Conservation (phyloP, 2,797 vertebrate species). For the Paramormyrops hopkinsi region DNA sequence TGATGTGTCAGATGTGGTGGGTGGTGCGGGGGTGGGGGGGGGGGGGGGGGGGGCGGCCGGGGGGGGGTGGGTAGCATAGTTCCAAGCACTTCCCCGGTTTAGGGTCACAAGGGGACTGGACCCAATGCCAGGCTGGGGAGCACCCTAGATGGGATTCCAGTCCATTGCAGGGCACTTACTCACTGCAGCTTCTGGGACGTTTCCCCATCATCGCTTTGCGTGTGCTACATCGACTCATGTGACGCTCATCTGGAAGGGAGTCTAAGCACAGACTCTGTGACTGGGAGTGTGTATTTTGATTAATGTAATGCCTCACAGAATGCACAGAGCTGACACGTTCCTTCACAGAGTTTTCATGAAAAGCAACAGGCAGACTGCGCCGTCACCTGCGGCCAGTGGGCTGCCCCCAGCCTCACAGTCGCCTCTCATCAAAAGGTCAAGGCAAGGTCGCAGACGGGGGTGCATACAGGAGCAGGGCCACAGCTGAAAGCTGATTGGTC, state of each 20-base stretch:
- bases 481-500: neutral
- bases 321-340: neutral
- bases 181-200: neutral
- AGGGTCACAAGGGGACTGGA: neutral
- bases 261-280: neutral
- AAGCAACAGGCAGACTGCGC: neutral
- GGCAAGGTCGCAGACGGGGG: neutral
- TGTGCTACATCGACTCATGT: neutral
- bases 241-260: neutral
- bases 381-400: neutral
- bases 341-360: neutral
- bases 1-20: no score
- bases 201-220: neutral
- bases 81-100: neutral
- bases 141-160: neutral
- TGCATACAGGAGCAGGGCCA: neutral
- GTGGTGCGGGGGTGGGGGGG: no score
- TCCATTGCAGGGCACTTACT: neutral
- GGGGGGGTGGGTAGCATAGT: neutral
- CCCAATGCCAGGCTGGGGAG: neutral
- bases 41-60: no score
- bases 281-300: neutral
- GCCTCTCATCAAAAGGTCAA: neutral
- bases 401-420: neutral
- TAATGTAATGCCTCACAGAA: neutral